Percentiles rank a stretch among this genome's conserved stretches.
These are phyloP conservation scores for Cancer borealis DNA, from an alignment of 2,888 invertebrate species.

Conservation along the genomic window DNA sequence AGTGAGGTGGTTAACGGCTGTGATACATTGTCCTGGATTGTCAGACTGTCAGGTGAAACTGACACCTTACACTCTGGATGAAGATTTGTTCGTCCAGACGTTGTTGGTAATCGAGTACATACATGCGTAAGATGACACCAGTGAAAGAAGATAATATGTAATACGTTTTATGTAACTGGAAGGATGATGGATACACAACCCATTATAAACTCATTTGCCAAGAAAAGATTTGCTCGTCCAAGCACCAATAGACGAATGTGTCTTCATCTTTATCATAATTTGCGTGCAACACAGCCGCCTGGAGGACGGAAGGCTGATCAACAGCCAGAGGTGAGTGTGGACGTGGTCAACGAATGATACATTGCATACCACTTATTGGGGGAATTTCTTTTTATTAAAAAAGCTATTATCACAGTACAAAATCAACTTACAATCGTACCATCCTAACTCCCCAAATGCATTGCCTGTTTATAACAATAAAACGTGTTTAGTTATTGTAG, in stretches of 20 bases:
- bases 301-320: not conserved
- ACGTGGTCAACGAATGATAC: not conserved
- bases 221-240: no score
- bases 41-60: no score
- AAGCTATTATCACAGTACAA: slow-evolving; percentile 67
- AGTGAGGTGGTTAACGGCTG: no score
- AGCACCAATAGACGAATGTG: not conserved
- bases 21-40: no score
- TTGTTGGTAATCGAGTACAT: no score
- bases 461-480: not conserved
- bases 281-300: not conserved
- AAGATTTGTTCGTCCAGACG: no score
- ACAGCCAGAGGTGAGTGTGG: not conserved
- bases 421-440: slow-evolving; percentile 8
- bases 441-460: not conserved
- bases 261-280: not conserved
- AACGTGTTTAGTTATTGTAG: not conserved
- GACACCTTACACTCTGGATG: no score
- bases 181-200: no score
- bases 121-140: no score
- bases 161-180: not conserved
- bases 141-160: not conserved
- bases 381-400: slow-evolving; percentile 36
- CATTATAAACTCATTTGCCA: no score
- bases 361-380: not conserved